Evolutionary conservation across 2,888 invertebrate species (phyloP).

Genomic region (Tricholauxania praeusta): DNA sequence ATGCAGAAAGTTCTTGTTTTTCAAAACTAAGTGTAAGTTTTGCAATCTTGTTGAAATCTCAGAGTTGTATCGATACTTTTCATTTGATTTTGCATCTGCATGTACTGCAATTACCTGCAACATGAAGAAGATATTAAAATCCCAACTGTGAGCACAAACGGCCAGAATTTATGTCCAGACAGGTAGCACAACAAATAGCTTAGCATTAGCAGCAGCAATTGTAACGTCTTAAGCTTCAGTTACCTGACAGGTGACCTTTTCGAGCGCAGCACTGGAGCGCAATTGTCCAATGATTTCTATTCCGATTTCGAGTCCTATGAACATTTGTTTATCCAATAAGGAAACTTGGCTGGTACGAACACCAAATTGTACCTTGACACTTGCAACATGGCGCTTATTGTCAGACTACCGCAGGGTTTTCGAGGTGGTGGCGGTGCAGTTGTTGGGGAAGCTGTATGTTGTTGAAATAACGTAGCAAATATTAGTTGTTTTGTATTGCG

Average conservation of each 20-base stretch:
- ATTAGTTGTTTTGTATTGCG: not conserved
- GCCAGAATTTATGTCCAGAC: slow-evolving; percentile 35
- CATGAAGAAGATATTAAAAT: slow-evolving; percentile 34
- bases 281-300: slow-evolving; percentile 1
- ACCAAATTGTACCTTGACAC: slow-evolving; percentile 36
- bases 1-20: not conserved
- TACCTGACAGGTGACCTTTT: slow-evolving; percentile 13
- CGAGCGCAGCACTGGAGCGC: slow-evolving; percentile 11
- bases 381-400: not conserved
- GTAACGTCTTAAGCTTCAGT: slow-evolving; percentile 6
- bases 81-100: not conserved
- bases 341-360: not conserved
- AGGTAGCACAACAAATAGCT: slow-evolving; percentile 19
- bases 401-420: not conserved
- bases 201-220: slow-evolving; percentile 6
- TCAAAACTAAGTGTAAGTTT: not conserved
- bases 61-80: not conserved
- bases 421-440: not conserved
- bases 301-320: not conserved
- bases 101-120: not conserved
- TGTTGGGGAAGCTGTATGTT: not conserved
- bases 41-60: no score
- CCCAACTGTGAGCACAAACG: slow-evolving; percentile 24
- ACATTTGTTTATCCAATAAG: no score
- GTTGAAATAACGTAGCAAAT: no score